Conservation (phyloP, 2,113 vertebrate species). For the rabbit (Oryctolagus cuniculus) region DNA sequence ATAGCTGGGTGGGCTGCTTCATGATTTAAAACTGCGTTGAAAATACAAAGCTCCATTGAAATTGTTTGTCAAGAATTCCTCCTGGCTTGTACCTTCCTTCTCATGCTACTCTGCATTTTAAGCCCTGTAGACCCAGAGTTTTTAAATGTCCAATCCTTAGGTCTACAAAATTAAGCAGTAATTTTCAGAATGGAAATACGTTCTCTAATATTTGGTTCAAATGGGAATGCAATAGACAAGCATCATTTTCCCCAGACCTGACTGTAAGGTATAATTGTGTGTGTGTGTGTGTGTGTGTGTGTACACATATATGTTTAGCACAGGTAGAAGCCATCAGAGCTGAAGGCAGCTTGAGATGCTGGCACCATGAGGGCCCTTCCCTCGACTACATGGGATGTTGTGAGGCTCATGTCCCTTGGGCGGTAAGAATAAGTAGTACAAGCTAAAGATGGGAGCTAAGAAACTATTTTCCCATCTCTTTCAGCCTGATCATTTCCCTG, state of each 20-base stretch:
- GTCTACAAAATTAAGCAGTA: slow-evolving; percentile 20
- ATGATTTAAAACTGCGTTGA: slow-evolving; percentile 71
- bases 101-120: background rate
- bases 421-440: background rate
- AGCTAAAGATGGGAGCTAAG: background rate
- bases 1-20: slow-evolving; percentile 67
- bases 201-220: slow-evolving; percentile 45
- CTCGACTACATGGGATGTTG: background rate
- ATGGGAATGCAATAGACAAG: background rate
- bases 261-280: background rate
- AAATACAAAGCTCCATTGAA: slow-evolving; percentile 74
- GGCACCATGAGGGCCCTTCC: background rate
- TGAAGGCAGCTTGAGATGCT: background rate
- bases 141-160: slow-evolving; percentile 56
- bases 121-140: background rate
- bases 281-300: background rate
- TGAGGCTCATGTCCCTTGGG: background rate
- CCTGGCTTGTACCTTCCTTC: slow-evolving; percentile 25
- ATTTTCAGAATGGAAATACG: slow-evolving; percentile 28
- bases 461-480: background rate
- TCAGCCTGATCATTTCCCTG: background rate
- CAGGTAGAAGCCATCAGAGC: background rate
- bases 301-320: background rate
- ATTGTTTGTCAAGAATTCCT: slow-evolving; percentile 53
- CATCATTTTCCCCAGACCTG: slow-evolving; percentile 27